Conservation (phyloP, 1,140 invertebrate species). For the Vollenhovia emeryi region DNA sequence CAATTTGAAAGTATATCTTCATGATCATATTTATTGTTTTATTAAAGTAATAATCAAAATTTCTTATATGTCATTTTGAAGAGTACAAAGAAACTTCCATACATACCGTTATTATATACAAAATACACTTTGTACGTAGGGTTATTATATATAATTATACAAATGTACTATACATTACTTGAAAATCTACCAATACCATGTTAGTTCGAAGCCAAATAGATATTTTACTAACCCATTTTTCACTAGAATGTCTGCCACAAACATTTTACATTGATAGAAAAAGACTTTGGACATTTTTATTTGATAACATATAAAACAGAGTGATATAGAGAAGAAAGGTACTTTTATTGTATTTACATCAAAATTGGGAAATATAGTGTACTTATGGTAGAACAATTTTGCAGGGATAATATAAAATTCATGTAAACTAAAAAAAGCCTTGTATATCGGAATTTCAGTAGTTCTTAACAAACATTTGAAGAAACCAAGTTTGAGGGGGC, state of each 20-base stretch:
- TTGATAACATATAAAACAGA: constrained; percentile 12
- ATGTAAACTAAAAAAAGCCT: constrained; percentile 63
- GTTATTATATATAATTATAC: constrained; percentile 19
- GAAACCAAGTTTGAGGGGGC: constrained; percentile 69
- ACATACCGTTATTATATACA: neutral
- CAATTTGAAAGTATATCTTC: constrained; percentile 19
- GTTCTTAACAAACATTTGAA: constrained; percentile 71
- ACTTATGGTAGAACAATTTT: constrained; percentile 68
- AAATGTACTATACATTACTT: neutral
- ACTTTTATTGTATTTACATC: constrained; percentile 23
- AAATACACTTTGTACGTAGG: neutral
- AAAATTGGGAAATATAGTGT: constrained; percentile 42
- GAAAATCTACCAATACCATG: neutral
- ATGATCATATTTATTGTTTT: neutral
- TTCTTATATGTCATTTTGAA: neutral
- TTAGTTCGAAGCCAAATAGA: neutral
- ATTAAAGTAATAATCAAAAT: neutral
- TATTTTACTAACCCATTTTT: constrained; percentile 18
- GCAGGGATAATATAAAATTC: constrained; percentile 66
- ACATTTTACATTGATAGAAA: constrained; percentile 22
- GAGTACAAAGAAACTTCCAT: neutral
- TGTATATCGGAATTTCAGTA: constrained; percentile 69
- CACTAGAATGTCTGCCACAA: constrained; percentile 24
- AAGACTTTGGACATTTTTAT: constrained; percentile 3
- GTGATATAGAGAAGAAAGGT: constrained; percentile 1